Base-by-base conservation (phyloP, 2,888 invertebrate species). In the Acleris cristana region DNA sequence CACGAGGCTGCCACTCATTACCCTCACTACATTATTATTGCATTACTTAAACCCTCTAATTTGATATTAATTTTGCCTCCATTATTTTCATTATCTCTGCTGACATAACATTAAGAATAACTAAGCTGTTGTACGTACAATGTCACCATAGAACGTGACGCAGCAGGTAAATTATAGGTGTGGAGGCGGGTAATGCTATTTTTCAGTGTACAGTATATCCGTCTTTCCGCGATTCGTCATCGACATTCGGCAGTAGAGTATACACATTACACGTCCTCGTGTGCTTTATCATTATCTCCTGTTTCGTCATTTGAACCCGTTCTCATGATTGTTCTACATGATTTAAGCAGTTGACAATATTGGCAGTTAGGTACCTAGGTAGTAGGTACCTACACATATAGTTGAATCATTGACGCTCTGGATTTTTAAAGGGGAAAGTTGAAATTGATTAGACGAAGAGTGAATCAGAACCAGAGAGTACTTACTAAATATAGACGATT, bases 71-170 rank as follows among this genome's bases (percentile, higher is more conserved):
- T 92, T 90, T 89, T 77, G 81, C 87, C 76, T 81, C 88, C 76
- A 92, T 92, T 92, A 92, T 92, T 88, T 87, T 87, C 89, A 92
- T 92, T 90, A 92, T 87, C 81, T 89, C 79, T 76, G 84, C 84
- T 89, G 85, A 87, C 88, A 85, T 83, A 78, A 82, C 75, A 79
- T 81, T 85, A 85, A 85, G 85, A 87, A 85, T 84, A 86, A 84
- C 82, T 78, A 81, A 85, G 83, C 79, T 78, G 80, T 86, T 88
- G 86, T 84, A 90, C 34, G 10, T 34, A 34, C 87, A 90, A 87
- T 90, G 91, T 89, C 90, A 88, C 84, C 73, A 76, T 72, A 74
- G 34, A 66, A 61, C 70, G 67, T 90, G 86, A 87, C 82, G 81
- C 73, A 74, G 14, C 40, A 40, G 76, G 77, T 71, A 89, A 92